Base-by-base conservation (phyloP, 1,140 invertebrate species). In the Calephelis virginiensis region DNA sequence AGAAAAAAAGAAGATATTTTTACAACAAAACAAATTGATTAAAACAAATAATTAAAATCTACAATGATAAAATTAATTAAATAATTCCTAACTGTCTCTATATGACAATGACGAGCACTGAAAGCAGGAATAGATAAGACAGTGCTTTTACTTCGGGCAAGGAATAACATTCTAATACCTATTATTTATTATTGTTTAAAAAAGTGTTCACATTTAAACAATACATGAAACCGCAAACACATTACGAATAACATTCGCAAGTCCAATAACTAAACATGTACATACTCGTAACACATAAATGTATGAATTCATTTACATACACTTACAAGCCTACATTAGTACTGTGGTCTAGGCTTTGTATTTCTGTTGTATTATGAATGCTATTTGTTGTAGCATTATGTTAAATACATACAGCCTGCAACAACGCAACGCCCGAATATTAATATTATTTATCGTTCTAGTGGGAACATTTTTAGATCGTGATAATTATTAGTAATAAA, bases 271-370 rank as follows among this genome's bases (percentile, higher is more conserved):
- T 48, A 48, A 48, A 11, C 12, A 48, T 48, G 47, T 48, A n/a
- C 12, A 7, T 47, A 47, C 46, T 28, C 28, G 28, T 28, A 28
- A 9, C n/a, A 48, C 47, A 48, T 48, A 48, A 48, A 48, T n/a
- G 46, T 48, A 12, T 48, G 46, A 48, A 48, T 48, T 6, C 46
- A 48, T 48, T 48, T 48, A 48, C 46, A 48, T 48, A 48, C 46
- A 9, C 46, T 48, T 48, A 48, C 46, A 48, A 12, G n/a, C 46
- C 46, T 47, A 47, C 46, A 47, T 47, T 47, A 47, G 46, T 12
- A 12, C 12, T 11, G 46, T 9, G 46, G 46, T 47, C 46, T 47
- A 47, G 46, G 46, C 46, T 47, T 47, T 47, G 46, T 12, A 47
- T 47, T 47, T 47, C 28, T 28, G 28, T 28, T 28, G 28, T 28